Evolutionary conservation across 2,113 vertebrate genomes (phyloP).

Genomic region (Oreochromis niloticus): DNA sequence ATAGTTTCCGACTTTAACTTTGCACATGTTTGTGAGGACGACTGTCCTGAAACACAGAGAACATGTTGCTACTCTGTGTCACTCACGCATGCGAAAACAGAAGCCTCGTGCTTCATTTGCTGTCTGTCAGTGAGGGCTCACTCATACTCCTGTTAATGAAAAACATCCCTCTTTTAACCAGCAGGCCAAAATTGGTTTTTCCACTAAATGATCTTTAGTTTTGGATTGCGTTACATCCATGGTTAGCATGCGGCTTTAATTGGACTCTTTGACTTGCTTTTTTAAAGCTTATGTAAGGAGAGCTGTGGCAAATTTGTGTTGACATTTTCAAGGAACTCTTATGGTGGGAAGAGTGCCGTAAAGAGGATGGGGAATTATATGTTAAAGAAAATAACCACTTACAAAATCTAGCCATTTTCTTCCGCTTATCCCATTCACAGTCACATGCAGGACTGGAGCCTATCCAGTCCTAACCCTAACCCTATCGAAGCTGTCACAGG

Average conservation of each 20-base stretch:
- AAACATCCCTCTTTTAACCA: slow-evolving; percentile 23
- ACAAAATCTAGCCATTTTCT: background rate
- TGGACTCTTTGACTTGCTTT: background rate
- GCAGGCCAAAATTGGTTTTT: slow-evolving; percentile 22
- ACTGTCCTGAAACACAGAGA: background rate
- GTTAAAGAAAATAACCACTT: background rate
- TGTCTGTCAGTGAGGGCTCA: background rate
- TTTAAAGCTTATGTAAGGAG: background rate
- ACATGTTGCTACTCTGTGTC: background rate
- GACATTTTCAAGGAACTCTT: slow-evolving; percentile 16
- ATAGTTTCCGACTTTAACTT: background rate
- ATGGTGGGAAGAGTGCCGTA: background rate
- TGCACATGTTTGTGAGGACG: background rate
- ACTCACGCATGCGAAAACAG: background rate
- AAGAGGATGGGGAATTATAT: background rate
- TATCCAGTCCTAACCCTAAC: background rate
- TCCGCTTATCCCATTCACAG: background rate
- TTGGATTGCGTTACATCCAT: background rate
- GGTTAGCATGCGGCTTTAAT: slow-evolving; percentile 8
- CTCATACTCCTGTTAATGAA: slow-evolving; percentile 9
- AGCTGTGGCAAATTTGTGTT: background rate
- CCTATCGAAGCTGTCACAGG: background rate
- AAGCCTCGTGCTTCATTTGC: slow-evolving; percentile 17
- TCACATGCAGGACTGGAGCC: background rate
- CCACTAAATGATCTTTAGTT: slow-evolving; percentile 33